A percentile compares a stretch with the other conserved stretches of the same genome.
Evolutionary conservation across 2,113 vertebrate genomes (phyloP).

Genomic region (Ginglymostoma cirratum): DNA sequence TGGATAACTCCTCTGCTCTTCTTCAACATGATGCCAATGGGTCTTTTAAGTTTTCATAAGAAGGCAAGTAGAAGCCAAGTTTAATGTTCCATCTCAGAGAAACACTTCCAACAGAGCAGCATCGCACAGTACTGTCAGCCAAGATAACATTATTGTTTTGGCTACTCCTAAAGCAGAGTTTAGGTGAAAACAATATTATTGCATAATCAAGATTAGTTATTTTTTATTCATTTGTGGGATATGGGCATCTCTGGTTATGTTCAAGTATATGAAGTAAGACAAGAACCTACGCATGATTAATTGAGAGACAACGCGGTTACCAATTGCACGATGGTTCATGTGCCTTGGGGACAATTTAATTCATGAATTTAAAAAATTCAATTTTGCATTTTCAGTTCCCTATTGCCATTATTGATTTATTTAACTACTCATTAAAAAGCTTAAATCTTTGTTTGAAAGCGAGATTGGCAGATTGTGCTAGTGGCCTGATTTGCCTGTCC

Average conservation of each 20-base stretch:
- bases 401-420: not conserved
- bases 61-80: not conserved
- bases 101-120: not conserved
- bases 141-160: too few species aligned
- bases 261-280: too few species aligned
- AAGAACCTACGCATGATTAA: not conserved
- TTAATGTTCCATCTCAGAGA: not conserved
- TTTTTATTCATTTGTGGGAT: too few species aligned
- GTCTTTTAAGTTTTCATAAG: not conserved
- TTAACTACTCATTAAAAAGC: not conserved
- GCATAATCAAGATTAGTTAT: not conserved
- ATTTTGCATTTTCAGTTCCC: not conserved
- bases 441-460: not conserved
- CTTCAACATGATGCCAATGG: not conserved
- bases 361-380: not conserved
- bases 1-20: not conserved
- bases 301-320: not conserved
- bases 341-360: not conserved
- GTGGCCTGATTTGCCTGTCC: not conserved
- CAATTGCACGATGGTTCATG: not conserved
- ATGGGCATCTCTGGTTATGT: not conserved
- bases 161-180: too few species aligned
- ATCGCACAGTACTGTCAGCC: not conserved
- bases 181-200: too few species aligned
- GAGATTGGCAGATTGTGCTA: not conserved